Evolutionary conservation across 2,113 vertebrate genomes (phyloP), one percentile per base, ranked within the genome.

Genomic region (Plectropomus leopardus): DNA sequence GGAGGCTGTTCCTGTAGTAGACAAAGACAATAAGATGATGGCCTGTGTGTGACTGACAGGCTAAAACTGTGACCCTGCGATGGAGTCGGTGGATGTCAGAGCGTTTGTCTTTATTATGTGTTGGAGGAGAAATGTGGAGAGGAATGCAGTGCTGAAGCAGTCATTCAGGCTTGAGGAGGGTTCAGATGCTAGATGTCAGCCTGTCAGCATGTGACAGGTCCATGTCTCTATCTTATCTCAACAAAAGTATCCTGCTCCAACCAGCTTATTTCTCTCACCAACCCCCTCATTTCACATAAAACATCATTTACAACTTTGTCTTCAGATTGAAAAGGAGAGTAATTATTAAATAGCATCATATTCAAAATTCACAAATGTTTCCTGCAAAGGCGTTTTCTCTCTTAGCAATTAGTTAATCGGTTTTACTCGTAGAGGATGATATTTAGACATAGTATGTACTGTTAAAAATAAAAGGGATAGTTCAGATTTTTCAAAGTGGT

Each of bases 1-100:
- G 64, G 80, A 94, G 95, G 94, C 94, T 80, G 86, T 95, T 94
- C 93, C 94, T 93, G 93, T 91, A 92, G 89, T 54, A 85, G 84
- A 86, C 88, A 89, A 92, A 92, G 91, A 91, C 86, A 87, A 93
- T 92, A 75, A 82, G 86, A 86, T 57, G 87, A 80, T 59, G 85
- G 82, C 69, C 72, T 42, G 85, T 90, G 85, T 90, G 91, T 93
- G 94, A 94, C 83, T 93, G 94, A 93, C 94, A 87, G 88, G 87
- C 72, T 82, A 72, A 91, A 88, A 88, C 85, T 85, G 80, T 92
- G 92, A 94, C 94, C 92, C 91, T 58, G 78, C 28, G 26, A 67
- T 86, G 86, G 86, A 84, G 87, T 75, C 58, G 87, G 86, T 85
- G 87, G 90, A 90, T 90, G 92, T 89, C 88, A 88, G 80, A 84